Evolutionary conservation across 2,797 vertebrate species (phyloP).

Genomic region (Leptodactylus fallax): DNA sequence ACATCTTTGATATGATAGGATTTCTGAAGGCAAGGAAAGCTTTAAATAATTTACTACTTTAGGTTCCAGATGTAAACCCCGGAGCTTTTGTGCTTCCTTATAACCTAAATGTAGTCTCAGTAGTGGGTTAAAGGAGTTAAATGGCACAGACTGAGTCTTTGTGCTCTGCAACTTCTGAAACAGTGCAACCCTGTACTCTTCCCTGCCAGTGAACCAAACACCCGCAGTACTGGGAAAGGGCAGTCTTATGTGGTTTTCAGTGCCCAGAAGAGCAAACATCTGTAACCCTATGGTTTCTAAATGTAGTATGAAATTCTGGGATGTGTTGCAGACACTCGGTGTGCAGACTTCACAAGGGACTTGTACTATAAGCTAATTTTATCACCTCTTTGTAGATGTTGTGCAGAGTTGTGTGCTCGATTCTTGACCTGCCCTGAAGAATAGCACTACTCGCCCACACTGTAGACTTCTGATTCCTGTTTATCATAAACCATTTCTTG

Average conservation of each 20-base stretch:
- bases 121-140: conserved; percentile 29
- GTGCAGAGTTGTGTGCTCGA: too few species aligned
- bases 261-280: conserved; percentile 48
- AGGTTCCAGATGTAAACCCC: background rate
- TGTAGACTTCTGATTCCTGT: too few species aligned
- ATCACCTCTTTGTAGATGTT: background rate
- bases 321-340: background rate
- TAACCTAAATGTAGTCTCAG: background rate
- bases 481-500: too few species aligned
- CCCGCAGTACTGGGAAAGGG: conserved; percentile 21
- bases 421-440: too few species aligned
- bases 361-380: background rate
- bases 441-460: too few species aligned
- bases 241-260: conserved; percentile 33
- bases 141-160: conserved; percentile 37
- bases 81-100: background rate
- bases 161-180: conserved; percentile 29
- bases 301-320: conserved; percentile 22
- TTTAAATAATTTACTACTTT: background rate
- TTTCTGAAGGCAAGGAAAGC: background rate
- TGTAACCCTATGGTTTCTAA: conserved; percentile 34
- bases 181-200: conserved; percentile 56
- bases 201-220: conserved; percentile 30
- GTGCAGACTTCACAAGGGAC: background rate
- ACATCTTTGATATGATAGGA: background rate